Evolutionary conservation across 2,113 vertebrate genomes (phyloP).

Genomic region (Petrocephalus microphthalmus): DNA sequence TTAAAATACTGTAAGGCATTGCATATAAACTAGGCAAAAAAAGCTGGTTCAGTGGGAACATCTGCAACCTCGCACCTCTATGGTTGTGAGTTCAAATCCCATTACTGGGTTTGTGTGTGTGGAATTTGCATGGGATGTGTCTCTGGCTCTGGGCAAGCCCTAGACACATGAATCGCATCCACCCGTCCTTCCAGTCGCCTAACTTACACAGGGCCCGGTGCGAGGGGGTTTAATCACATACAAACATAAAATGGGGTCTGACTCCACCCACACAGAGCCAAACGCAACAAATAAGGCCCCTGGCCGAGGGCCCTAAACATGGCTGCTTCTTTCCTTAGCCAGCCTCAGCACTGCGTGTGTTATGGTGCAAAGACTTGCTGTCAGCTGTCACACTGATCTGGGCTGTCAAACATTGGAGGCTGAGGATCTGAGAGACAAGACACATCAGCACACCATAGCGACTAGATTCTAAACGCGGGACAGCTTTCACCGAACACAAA

Average conservation of each 20-base stretch:
- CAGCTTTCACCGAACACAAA: constrained; percentile 32
- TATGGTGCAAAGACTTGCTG: neutral
- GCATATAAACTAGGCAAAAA: too few species aligned
- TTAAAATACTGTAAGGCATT: too few species aligned
- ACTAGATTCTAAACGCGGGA: constrained; percentile 40
- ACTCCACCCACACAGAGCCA: too few species aligned
- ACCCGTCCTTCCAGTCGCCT: too few species aligned
- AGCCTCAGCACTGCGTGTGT: neutral
- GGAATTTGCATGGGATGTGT: neutral
- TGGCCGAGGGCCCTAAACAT: neutral
- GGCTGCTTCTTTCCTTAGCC: neutral
- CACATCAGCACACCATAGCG: constrained; percentile 42
- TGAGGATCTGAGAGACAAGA: neutral
- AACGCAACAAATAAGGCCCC: too few species aligned
- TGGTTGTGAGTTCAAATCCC: neutral
- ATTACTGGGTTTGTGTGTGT: neutral
- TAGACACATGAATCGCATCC: too few species aligned
- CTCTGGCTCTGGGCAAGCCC: too few species aligned
- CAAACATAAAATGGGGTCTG: neutral
- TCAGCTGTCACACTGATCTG: neutral
- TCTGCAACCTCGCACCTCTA: neutral
- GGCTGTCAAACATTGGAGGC: neutral
- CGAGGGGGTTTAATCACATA: neutral
- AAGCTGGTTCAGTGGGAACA: neutral
- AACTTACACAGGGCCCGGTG: too few species aligned